Evolutionary conservation across 2,113 vertebrate genomes (phyloP), one percentile per base, ranked within the genome.

Genomic region (Neopipo cinnamomea): DNA sequence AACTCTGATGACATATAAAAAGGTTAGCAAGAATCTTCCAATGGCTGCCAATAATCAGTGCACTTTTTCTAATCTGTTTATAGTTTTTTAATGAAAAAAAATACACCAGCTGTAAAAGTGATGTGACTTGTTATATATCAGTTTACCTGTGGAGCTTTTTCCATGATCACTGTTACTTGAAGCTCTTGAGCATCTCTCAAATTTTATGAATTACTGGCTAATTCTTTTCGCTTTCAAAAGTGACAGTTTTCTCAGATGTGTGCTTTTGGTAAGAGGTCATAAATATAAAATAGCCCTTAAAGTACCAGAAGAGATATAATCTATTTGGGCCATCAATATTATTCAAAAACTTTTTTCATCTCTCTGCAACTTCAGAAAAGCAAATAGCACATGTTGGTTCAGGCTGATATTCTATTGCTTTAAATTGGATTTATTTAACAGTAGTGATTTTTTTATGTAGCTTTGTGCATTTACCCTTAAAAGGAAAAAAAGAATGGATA

Each of bases 241-340:
- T 63, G 56, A 56, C 53, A 22, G 46, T 73, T 88, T 73, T 89
- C 35, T 94, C 47, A 77, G 78, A 62, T 74, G 5, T 18, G 35
- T 3, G 16, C 46, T 11, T 90, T 83, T 39, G 50, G 8, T 88
- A 86, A 67, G 50, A 85, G 46, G 78, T 88, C 27, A 77, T 92
- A 89, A 95, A 76, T 91, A 59, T 74, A 71, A 88, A 83, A 58
- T 59, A 86, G 35, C 80, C 73, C 59, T 84, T 88, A 59, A 94
- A 76, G 42, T 84, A 80, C 47, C 47, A 23, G 56, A 88, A 84
- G 19, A 89, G 84, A 61, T 78, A 73, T 19, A 53, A 53, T 78
- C 84, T 87, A 4, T 72, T 90, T 92, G 47, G 63, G 53, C 46
- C 90, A 52, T 75, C 65, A 3, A 6, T 56, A 27, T 78, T 82